Conservation (phyloP, 2,888 invertebrate species). For the Altica lythri region DNA sequence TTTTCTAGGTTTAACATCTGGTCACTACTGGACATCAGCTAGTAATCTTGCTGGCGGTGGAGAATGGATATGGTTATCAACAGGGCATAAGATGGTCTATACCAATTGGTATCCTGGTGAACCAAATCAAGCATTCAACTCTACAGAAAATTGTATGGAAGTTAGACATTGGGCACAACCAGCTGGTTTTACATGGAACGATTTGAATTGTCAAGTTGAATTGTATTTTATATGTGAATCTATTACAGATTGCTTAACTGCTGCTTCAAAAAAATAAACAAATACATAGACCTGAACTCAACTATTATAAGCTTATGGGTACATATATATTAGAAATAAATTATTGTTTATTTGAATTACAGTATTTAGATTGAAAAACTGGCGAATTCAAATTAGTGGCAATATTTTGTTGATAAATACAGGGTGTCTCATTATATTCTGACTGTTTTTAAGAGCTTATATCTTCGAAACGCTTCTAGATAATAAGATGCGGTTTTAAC, state of each 20-base stretch:
- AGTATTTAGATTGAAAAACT: too few species aligned
- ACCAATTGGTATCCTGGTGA: slow-evolving; percentile 25
- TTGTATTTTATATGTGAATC: slow-evolving; percentile 21
- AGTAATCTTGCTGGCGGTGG: slow-evolving; percentile 11
- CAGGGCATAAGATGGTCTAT: slow-evolving; percentile 17
- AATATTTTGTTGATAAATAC: too few species aligned
- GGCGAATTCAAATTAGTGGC: too few species aligned
- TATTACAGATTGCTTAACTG: slow-evolving; percentile 2
- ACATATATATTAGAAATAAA: too few species aligned
- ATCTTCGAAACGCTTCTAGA: too few species aligned
- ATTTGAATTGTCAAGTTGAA: slow-evolving; percentile 8
- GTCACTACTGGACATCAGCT: slow-evolving; percentile 20
- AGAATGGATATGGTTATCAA: slow-evolving; percentile 23
- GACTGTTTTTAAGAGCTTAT: too few species aligned
- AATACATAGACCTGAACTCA: too few species aligned
- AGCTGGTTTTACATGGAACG: slow-evolving; percentile 18
- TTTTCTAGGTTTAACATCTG: slow-evolving; percentile 12
- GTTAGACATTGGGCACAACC: slow-evolving; percentile 2
- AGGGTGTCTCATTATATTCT: too few species aligned
- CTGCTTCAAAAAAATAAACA: background rate
- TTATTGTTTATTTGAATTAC: too few species aligned
- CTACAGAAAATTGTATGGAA: slow-evolving; percentile 22
- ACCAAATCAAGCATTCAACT: slow-evolving; percentile 19
- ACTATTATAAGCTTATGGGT: too few species aligned
- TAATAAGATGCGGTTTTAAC: too few species aligned